These are phyloP conservation scores for Ariopsis seemanni DNA, from an alignment of 2,113 vertebrate species.

Conservation along the genomic window DNA sequence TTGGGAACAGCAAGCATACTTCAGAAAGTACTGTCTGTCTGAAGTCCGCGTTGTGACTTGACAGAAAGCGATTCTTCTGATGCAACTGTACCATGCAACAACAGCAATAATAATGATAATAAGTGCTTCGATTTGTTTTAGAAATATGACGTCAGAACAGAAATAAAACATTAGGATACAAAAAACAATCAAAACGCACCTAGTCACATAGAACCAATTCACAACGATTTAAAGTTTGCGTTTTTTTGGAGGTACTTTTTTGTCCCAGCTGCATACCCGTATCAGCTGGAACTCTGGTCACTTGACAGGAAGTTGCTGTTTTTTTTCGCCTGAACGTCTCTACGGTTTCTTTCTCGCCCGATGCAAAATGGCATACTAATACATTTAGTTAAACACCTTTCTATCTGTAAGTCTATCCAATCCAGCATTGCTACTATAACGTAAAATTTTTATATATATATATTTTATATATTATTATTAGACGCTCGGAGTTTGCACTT, in stretches of 20 bases:
- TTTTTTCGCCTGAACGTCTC: not conserved
- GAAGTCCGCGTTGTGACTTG: too few relatives aligned
- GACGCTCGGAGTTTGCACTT: not conserved
- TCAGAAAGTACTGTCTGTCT: too few relatives aligned
- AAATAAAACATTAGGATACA: not conserved
- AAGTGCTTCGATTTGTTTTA: not conserved
- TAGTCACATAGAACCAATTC: not conserved
- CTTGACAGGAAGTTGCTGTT: slow-evolving; percentile 59
- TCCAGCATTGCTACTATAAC: too few relatives aligned
- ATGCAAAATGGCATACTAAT: not conserved
- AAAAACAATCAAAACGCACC: not conserved
- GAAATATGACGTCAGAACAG: not conserved
- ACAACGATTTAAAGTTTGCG: not conserved
- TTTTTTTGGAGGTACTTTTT: slow-evolving; percentile 31
- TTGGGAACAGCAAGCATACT: too few relatives aligned
- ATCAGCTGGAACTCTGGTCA: slow-evolving; percentile 62
- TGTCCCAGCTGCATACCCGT: slow-evolving; percentile 56
- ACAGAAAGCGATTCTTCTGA: too few relatives aligned
- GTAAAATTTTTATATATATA: not conserved
- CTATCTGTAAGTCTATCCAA: not conserved
- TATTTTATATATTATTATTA: not conserved
- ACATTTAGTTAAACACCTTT: too few relatives aligned
- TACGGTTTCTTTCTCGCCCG: not conserved
- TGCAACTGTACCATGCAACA: too few relatives aligned
- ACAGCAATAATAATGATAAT: not conserved